phyloP scores from a whole-genome alignment of 2,113 vertebrate genomes.

The Amazona vittata region DNA sequence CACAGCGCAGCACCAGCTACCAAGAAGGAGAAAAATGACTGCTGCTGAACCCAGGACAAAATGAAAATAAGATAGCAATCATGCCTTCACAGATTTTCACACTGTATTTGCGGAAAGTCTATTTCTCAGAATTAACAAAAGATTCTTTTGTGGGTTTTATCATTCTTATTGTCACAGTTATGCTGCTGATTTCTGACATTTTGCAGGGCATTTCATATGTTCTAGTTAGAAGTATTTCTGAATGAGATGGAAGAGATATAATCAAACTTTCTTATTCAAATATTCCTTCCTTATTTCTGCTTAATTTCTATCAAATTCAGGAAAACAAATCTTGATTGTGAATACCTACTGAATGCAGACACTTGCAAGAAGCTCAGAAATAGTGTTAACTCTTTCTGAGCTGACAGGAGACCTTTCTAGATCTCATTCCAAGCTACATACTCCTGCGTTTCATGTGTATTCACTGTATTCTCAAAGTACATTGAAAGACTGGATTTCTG shows the following conservation, averaged over 20 bases:
- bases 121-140: neutral
- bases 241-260: neutral
- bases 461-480: neutral
- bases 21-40: too few species aligned
- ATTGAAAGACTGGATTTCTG: neutral
- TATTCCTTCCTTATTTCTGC: neutral
- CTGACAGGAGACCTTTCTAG: neutral
- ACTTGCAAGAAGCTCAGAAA: neutral
- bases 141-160: accelerated
- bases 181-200: neutral
- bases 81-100: neutral
- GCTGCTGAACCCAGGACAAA: too few species aligned
- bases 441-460: neutral
- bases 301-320: neutral
- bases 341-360: neutral
- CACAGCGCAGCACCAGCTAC: too few species aligned
- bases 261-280: neutral
- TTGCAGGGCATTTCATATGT: neutral
- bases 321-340: neutral
- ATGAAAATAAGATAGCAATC: neutral
- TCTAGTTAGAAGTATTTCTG: neutral
- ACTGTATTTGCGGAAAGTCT: neutral
- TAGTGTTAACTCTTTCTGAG: neutral
- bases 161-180: neutral
- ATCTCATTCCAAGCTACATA: neutral